A percentile compares a stretch with the other conserved stretches of the same genome.
These are phyloP conservation scores for Oscheius onirici DNA, from an alignment of 2,888 invertebrate genomes.

Conservation along the genomic window DNA sequence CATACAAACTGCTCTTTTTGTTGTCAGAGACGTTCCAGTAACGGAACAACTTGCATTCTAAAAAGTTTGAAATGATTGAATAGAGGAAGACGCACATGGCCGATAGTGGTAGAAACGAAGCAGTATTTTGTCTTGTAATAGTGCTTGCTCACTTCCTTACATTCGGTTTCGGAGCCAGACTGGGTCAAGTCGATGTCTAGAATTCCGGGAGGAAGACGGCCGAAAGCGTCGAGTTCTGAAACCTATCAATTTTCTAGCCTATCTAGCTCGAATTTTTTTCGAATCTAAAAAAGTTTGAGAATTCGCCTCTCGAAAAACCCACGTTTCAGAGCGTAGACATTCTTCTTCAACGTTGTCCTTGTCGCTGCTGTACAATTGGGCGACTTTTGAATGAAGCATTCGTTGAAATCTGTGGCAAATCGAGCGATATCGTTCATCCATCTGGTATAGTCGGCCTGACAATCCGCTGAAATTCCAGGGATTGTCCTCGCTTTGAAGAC, in stretches of 20 bases:
- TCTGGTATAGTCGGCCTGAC: not conserved
- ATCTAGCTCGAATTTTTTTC: too few relatives aligned
- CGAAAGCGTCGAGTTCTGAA: constrained; percentile 44
- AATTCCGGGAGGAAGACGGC: constrained; percentile 35
- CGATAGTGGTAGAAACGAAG: constrained; percentile 27
- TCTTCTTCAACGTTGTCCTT: constrained; percentile 27
- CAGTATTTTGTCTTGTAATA: constrained; percentile 37
- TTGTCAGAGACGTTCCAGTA: not conserved
- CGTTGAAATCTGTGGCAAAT: constrained; percentile 25
- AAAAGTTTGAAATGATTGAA: not conserved
- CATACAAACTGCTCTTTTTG: constrained; percentile 39
- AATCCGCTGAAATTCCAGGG: not conserved
- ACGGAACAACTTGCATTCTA: constrained; percentile 20
- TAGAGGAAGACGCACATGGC: constrained; percentile 1
- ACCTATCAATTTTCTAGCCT: not conserved
- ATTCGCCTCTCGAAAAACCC: not conserved
- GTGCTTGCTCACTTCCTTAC: constrained; percentile 30
- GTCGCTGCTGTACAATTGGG: constrained; percentile 33
- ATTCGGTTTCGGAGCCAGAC: constrained; percentile 36
- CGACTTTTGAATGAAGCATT: constrained; percentile 22
- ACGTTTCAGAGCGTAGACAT: constrained; percentile 39
- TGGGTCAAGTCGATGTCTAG: constrained; percentile 34
- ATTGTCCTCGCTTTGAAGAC: not conserved
- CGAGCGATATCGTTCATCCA: not conserved
- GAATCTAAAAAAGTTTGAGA: too few relatives aligned